These are phyloP conservation scores for Halocynthia roretzi DNA, from an alignment of 23 tunicate genomes.

Conservation along the genomic window DNA sequence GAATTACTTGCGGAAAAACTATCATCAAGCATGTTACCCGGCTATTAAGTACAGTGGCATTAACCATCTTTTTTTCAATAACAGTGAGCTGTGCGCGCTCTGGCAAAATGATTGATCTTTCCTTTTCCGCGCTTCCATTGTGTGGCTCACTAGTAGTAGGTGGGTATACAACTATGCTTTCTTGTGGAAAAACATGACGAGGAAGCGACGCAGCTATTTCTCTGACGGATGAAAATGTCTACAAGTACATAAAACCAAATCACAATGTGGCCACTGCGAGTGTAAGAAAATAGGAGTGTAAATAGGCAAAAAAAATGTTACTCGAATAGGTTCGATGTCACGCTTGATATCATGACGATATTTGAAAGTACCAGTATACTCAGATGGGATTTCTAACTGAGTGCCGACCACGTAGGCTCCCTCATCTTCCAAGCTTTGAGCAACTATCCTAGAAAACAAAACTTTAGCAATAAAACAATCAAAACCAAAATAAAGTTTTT, in stretches of 20 bases:
- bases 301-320: not conserved
- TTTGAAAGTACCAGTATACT: constrained; percentile 18
- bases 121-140: not conserved
- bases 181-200: constrained; percentile 5
- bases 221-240: constrained; percentile 12
- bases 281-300: not conserved
- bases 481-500: not conserved
- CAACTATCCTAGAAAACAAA: constrained; percentile 1
- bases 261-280: not conserved
- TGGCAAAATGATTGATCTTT: constrained; percentile 8
- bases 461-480: not conserved
- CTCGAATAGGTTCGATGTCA: not conserved
- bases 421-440: constrained; percentile 25
- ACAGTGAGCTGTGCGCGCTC: constrained; percentile 5
- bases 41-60: not conserved
- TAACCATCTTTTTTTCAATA: constrained; percentile 7
- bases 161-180: constrained; percentile 11
- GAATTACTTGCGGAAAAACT: no score
- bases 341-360: constrained; percentile 15
- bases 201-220: constrained; percentile 16
- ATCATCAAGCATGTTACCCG: constrained; percentile 4
- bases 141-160: not conserved
- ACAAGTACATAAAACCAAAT: not conserved
- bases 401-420: constrained; percentile 27
- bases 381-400: constrained; percentile 17